Evolutionary conservation across 64 coral and sea anemone species (phyloP), one percentile per base, ranked within the genome.

Genomic region (Orbicella faveolata): DNA sequence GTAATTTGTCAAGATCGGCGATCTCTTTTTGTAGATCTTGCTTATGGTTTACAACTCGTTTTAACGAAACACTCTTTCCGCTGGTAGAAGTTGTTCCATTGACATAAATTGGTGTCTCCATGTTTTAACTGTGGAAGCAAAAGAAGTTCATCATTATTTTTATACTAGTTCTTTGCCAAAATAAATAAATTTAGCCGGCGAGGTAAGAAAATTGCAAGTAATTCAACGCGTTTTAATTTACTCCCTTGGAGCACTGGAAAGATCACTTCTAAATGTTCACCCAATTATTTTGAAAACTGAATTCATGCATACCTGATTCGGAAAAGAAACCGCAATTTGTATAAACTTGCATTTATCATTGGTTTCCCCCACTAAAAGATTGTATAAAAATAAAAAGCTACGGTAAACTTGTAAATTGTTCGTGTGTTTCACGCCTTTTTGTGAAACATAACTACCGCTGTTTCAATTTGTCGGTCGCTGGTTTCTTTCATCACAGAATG

Each of bases 41-140:
- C 36, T 91, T 93, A 65, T 89, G 88, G 75, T 75, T 79, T 20
- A 83, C n/a, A 2, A 96, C 88, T 79, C 95, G 61, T 79, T 96
- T 96, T 9, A 96, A 51, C 30, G 95, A 96, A 35, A 96, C 78
- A 34, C 90, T 96, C 62, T 96, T 96, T 34, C 93, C 91, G 39
- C 59, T 51, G 15, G 85, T 63, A 65, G 84, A 76, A 61, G 82
- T 79, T 55, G 83, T 83, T n/a, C 88, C 95, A 78, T 94, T 93
- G 83, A 96, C 73, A 17, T 94, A 93, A 52, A 96, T 73, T 19
- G 92, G 91, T 14, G 91, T 73, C 44, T 96, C 95, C 95, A 96
- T 96, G 39, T 41, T 83, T 69, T 80, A 20, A 63, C 73, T 68
- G 65, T 36, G 17, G 9, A 79, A 69, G n/a, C 35, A 65, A 66